Evolutionary conservation across 2,113 vertebrate species (phyloP).

Genomic region (Gila orcuttii): DNA sequence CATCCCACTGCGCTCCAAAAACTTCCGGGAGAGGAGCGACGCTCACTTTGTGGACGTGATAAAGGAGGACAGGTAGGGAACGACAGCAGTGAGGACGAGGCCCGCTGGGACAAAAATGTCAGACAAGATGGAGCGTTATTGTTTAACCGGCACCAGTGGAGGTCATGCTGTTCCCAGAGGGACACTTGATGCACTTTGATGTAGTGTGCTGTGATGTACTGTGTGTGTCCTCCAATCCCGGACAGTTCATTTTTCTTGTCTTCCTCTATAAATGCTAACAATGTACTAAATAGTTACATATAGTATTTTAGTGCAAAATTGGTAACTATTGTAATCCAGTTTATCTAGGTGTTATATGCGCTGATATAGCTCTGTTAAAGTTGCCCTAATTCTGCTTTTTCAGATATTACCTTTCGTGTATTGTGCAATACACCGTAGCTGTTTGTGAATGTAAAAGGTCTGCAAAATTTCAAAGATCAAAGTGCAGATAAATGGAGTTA

Average conservation of each 20-base stretch:
- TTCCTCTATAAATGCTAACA: not conserved
- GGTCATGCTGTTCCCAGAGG: slow-evolving; percentile 31
- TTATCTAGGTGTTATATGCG: not conserved
- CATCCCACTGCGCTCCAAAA: slow-evolving; percentile 89
- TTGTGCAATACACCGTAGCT: too few species aligned
- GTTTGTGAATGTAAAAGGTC: too few species aligned
- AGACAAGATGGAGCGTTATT: slow-evolving; percentile 29
- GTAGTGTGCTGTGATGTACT: slow-evolving; percentile 7
- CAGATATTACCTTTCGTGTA: too few species aligned
- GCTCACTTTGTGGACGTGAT: slow-evolving; percentile 98
- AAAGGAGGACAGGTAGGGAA: slow-evolving; percentile 92
- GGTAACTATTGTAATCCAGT: not conserved
- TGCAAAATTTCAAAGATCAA: too few species aligned
- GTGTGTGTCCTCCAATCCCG: not conserved
- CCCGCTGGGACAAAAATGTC: slow-evolving; percentile 21
- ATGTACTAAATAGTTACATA: not conserved
- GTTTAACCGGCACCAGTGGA: not conserved
- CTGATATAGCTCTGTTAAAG: too few species aligned
- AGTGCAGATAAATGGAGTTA: too few species aligned
- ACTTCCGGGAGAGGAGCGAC: slow-evolving; percentile 93
- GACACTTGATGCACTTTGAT: slow-evolving; percentile 11
- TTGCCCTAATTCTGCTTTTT: too few species aligned
- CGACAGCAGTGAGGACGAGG: not conserved
- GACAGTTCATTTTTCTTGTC: not conserved
- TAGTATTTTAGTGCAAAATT: not conserved